Percentiles rank a stretch among this genome's conserved stretches.
Conservation (phyloP, 2,888 invertebrate species). For the Anoplius nigerrimus region DNA sequence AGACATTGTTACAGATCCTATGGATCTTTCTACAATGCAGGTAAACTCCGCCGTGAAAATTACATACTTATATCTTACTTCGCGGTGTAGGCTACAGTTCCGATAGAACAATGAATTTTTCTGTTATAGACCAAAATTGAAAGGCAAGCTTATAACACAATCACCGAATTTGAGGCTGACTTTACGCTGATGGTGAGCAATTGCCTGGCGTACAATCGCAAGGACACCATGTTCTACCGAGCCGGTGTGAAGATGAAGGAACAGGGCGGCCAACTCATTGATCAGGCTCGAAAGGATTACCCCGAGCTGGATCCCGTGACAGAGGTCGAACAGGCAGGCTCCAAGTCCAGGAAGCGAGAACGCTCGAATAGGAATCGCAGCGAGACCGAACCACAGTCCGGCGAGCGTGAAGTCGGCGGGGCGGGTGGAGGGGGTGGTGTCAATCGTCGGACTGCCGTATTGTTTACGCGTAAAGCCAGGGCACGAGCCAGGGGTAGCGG, state of each 20-base stretch:
- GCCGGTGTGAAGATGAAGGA: constrained; percentile 93
- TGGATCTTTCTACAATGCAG: constrained; percentile 94
- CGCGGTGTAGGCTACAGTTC: not conserved
- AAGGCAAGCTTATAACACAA: constrained; percentile 80
- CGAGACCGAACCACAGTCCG: constrained; percentile 62
- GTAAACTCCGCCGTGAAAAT: too few species aligned
- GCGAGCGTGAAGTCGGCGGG: constrained; percentile 61
- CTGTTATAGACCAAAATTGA: constrained; percentile 79
- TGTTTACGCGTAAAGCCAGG: constrained; percentile 85
- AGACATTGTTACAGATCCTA: constrained; percentile 88
- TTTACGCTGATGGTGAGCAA: constrained; percentile 97
- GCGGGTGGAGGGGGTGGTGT: constrained; percentile 74
- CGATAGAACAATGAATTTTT: not conserved
- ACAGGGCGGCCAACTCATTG: constrained; percentile 88
- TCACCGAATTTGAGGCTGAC: constrained; percentile 90
- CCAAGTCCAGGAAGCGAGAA: constrained; percentile 68
- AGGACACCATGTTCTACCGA: constrained; percentile 95
- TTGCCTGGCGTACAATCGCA: constrained; percentile 95
- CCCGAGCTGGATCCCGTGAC: constrained; percentile 65
- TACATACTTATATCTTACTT: constrained; percentile 14
- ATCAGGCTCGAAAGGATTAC: constrained; percentile 85
- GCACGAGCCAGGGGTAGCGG: constrained; percentile 75
- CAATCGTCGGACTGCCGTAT: constrained; percentile 84
- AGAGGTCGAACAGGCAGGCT: constrained; percentile 42
- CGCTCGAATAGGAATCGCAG: constrained; percentile 64